Conservation (phyloP, 1,140 invertebrate species). For the Pachyrhynchus sulphureomaculatus region DNA sequence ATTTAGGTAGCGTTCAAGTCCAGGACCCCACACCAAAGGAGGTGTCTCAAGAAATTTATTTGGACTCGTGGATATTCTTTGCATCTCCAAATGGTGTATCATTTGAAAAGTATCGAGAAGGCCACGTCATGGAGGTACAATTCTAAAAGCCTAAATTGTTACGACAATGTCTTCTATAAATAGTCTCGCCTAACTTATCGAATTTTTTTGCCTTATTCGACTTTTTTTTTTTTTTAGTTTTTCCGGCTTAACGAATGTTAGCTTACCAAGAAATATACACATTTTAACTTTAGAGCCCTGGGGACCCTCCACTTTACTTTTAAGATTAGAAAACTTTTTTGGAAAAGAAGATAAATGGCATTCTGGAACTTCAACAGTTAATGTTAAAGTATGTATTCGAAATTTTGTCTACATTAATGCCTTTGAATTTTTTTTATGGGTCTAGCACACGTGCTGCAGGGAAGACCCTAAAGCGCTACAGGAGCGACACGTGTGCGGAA, state of each 20-base stretch:
- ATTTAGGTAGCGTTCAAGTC: conserved; percentile 1
- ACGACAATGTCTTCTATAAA: too few relatives aligned
- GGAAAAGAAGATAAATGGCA: conserved; percentile 59
- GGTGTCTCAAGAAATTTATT: neutral
- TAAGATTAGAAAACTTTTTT: conserved; percentile 73
- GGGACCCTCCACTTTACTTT: conserved; percentile 47
- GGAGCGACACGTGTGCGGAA: too few relatives aligned
- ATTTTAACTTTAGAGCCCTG: conserved; percentile 72
- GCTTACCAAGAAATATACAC: conserved; percentile 66
- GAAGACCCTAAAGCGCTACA: too few relatives aligned
- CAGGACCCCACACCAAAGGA: conserved; percentile 5
- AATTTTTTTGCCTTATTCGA: too few relatives aligned
- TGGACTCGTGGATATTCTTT: conserved; percentile 5
- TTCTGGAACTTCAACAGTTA: conserved; percentile 58
- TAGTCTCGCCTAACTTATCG: too few relatives aligned
- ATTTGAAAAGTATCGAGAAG: neutral
- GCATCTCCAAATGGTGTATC: neutral
- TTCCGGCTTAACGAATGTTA: conserved; percentile 16
- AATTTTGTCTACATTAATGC: too few relatives aligned
- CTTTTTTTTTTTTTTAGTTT: conserved; percentile 20
- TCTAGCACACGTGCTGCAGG: too few relatives aligned
- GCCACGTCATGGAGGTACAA: neutral
- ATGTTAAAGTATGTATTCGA: conserved; percentile 42
- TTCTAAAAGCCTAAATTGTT: too few relatives aligned
- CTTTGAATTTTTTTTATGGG: too few relatives aligned